Evolutionary conservation across 2,113 vertebrate species (phyloP).

Genomic region (Oncorhynchus gorbuscha): DNA sequence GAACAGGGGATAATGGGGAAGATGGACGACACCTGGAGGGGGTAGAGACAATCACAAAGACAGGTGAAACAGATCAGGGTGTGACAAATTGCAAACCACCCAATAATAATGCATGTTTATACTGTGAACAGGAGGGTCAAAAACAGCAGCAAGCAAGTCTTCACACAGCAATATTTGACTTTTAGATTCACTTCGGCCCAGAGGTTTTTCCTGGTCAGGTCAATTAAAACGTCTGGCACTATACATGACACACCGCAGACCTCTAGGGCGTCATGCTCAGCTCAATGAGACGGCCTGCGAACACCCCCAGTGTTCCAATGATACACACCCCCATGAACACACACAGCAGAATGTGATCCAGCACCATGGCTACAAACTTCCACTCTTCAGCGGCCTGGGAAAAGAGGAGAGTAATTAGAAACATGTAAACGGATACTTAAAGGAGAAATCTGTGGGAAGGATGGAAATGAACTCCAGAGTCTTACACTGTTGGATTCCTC

Average conservation of each 20-base stretch:
- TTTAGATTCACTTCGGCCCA: too few relatives aligned
- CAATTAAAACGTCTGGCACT: too few relatives aligned
- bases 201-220: too few relatives aligned
- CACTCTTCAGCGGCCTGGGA: constrained; percentile 80
- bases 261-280: constrained; percentile 74
- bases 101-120: neutral
- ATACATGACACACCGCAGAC: neutral
- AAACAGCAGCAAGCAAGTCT: neutral
- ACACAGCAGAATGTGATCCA: constrained; percentile 80
- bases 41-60: too few relatives aligned
- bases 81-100: too few relatives aligned
- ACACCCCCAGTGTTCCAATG: constrained; percentile 82
- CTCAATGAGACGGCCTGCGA: constrained; percentile 91
- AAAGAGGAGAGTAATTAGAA: constrained; percentile 35
- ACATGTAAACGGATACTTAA: neutral
- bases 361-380: constrained; percentile 87
- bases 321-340: constrained; percentile 83
- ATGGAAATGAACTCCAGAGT: neutral
- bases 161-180: neutral
- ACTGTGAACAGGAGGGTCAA: neutral
- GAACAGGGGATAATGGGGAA: too few relatives aligned
- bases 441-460: constrained; percentile 1
- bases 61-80: too few relatives aligned
- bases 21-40: too few relatives aligned
- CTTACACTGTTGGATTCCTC: constrained; percentile 92